Conservation (phyloP, 53 echinoderm and acorn worm species). For the Holothuria leucospilota region DNA sequence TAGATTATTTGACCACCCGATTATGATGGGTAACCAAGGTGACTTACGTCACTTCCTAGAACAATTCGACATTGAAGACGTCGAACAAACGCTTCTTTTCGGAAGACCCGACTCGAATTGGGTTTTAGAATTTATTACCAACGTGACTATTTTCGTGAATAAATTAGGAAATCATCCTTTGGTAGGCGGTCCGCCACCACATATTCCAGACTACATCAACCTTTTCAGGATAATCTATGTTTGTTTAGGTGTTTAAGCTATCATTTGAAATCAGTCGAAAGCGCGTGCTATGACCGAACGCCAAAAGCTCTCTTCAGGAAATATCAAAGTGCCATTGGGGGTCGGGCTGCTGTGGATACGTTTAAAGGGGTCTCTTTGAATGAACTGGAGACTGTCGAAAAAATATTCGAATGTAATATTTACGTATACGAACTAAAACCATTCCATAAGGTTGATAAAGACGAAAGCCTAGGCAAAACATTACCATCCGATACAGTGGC, state of each 20-base stretch:
- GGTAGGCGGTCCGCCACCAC: background rate
- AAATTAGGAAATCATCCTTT: constrained; percentile 31
- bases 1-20: no score
- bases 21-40: no score
- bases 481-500: background rate
- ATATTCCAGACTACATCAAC: constrained; percentile 17
- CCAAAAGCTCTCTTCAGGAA: constrained; percentile 21
- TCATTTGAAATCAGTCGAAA: background rate
- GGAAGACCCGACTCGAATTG: no score
- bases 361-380: constrained; percentile 25
- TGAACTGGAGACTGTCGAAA: constrained; percentile 21
- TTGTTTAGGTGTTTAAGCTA: constrained; percentile 30
- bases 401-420: no score
- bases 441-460: no score
- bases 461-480: background rate
- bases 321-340: constrained; percentile 1
- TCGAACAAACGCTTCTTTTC: no score
- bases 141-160: constrained; percentile 41
- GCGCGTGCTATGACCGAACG: background rate
- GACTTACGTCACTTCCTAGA: no score
- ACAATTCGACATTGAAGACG: no score
- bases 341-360: background rate
- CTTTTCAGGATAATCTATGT: constrained; percentile 29
- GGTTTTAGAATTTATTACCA: no score
- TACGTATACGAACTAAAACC: constrained; percentile 16